Conservation (phyloP, 2,113 vertebrate species). For the Platysteira castanea region DNA sequence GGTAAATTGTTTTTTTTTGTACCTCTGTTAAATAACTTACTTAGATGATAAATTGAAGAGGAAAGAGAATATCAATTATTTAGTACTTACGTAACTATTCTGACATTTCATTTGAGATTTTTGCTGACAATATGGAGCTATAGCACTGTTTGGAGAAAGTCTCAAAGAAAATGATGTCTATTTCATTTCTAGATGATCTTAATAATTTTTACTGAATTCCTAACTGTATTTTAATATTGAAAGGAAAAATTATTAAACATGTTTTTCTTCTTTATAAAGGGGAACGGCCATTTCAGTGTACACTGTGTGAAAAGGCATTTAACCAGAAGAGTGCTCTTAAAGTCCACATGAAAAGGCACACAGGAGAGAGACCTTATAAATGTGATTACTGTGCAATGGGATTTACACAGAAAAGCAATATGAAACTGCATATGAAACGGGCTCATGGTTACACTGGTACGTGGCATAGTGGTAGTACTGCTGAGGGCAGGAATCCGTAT, state of each 20-base stretch:
- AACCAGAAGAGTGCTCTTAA: conserved; percentile 99
- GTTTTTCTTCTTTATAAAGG: conserved; percentile 72
- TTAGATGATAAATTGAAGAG: background rate
- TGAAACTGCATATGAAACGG: conserved; percentile 96
- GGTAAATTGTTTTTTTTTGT: background rate
- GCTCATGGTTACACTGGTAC: conserved; percentile 84
- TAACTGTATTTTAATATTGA: background rate
- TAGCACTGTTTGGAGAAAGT: background rate
- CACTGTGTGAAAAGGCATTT: conserved; percentile 92
- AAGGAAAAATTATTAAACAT: background rate
- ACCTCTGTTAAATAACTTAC: background rate
- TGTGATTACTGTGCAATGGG: conserved; percentile 91
- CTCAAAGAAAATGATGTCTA: background rate
- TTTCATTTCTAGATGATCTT: background rate
- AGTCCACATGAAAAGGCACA: conserved; percentile 97
- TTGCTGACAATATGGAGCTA: background rate
- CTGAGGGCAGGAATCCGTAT: background rate
- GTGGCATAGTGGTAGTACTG: background rate
- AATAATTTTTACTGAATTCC: background rate
- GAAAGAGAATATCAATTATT: background rate
- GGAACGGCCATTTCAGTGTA: conserved; percentile 91
- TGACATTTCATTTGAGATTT: background rate
- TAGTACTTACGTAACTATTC: background rate
- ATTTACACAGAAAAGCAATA: conserved; percentile 99
- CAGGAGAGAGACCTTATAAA: conserved; percentile 92